A percentile compares a stretch with the other conserved stretches of the same genome.
These are phyloP conservation scores for Heliconius cydno DNA, from an alignment of 2,888 invertebrate genomes.

Conservation along the genomic window DNA sequence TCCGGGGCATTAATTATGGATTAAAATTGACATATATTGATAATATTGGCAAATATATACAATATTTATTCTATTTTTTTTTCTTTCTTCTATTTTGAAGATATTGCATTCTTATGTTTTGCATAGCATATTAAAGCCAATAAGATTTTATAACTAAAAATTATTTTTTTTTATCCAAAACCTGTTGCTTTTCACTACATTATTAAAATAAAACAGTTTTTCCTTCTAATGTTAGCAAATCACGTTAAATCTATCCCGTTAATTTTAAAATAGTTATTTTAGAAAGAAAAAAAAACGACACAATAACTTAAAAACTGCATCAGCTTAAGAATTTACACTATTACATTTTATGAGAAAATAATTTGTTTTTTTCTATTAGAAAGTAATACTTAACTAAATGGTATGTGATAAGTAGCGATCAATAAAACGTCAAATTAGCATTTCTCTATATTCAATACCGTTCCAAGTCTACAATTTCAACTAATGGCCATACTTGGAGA, in stretches of 20 bases:
- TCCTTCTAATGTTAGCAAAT: too few species aligned
- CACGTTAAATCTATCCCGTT: too few species aligned
- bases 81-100: neutral
- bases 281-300: too few species aligned
- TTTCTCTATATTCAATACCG: neutral
- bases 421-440: constrained; percentile 4
- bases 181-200: too few species aligned
- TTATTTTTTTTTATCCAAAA: too few species aligned
- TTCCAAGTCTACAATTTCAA: constrained; percentile 5
- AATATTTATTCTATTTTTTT: neutral
- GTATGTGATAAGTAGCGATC: neutral
- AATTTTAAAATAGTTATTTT: neutral
- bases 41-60: neutral
- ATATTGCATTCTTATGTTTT: neutral
- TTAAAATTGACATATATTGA: constrained; percentile 7
- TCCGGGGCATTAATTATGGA: neutral
- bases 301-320: too few species aligned
- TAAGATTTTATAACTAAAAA: too few species aligned
- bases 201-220: too few species aligned
- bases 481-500: neutral
- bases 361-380: too few species aligned
- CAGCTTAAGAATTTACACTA: too few species aligned
- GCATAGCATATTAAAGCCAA: too few species aligned
- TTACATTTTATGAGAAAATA: too few species aligned
- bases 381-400: neutral